phyloP scores from a whole-genome alignment of 2,113 vertebrate genomes.

The Prolemur simus region DNA sequence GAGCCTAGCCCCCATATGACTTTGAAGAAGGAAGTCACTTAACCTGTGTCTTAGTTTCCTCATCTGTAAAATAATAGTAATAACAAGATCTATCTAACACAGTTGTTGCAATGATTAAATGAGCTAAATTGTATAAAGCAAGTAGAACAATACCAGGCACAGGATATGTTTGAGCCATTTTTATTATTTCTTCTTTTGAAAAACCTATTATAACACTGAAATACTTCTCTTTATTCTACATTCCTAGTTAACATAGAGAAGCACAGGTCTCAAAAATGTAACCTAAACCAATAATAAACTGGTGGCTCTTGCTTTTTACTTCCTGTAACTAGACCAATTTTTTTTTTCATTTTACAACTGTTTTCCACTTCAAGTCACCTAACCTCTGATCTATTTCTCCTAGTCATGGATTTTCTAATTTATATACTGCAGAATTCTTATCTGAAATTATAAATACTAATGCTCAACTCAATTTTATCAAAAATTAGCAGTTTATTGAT shows the following conservation, averaged over 20 bases:
- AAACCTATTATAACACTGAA: neutral
- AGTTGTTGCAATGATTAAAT: neutral
- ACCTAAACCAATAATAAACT: neutral
- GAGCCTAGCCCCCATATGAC: no score
- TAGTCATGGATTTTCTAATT: neutral
- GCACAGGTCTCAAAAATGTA: neutral
- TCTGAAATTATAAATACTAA: slow-evolving; percentile 54
- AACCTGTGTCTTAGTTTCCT: neutral
- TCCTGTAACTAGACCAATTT: neutral
- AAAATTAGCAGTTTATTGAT: neutral
- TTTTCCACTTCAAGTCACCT: slow-evolving; percentile 25
- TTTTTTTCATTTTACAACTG: neutral
- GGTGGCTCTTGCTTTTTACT: neutral
- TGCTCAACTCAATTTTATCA: slow-evolving; percentile 17
- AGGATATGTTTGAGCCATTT: neutral
- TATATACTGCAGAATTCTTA: neutral
- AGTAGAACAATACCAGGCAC: neutral
- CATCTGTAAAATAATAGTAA: neutral
- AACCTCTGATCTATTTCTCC: neutral
- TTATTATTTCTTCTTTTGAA: neutral
- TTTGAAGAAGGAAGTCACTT: neutral
- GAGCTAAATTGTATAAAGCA: neutral
- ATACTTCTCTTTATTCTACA: neutral
- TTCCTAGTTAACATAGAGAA: neutral
- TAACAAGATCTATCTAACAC: neutral